Base-by-base conservation (phyloP, 2,113 vertebrate genomes). In the Diphyllodes magnificus region DNA sequence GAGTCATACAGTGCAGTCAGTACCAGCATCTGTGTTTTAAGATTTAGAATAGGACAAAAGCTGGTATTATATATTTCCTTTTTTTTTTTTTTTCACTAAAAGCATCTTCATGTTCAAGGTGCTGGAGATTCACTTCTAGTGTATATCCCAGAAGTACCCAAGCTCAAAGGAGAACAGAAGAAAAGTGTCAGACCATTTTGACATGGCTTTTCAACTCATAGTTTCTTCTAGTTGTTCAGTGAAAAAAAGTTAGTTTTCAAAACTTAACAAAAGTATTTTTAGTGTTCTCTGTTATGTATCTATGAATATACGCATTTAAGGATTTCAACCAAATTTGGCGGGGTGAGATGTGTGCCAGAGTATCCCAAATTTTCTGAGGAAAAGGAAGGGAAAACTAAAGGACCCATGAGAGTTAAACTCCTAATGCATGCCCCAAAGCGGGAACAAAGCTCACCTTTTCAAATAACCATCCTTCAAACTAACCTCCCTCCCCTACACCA, bases 331-430 rank as follows among this genome's bases (percentile, higher is more conserved):
- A 51, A 51, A 51, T 82, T 71, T 82, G 13, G 11, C 14, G 39
- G 73, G 63, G 64, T 15, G 7, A 86, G 17, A 76, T 15, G 20
- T 70, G 47, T 80, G 4, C 15, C 39, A 70, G 31, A 59, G 5
- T 22, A 20, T 77, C 28, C 27, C 57, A 77, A 59, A 37, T 66
- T 24, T 66, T 63, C 30, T 23, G 68, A 77, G 35, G 64, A 70
- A 82, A 88, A 77, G 7, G 17, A 61, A 86, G 69, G 10, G 30
- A 86, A 42, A 78, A 77, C 23, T 69, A 42, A 82, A 59, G 45
- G 39, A 77, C 7, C 5, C 1, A 5, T 0, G 3, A 9, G 9
- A 15, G 9, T 65, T 20, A 61, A 61, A 53, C 3, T 65, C 37
- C 53, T 45, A 61, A 65, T 28, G 37, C 11, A 11, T n/a, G 3